Evolutionary conservation across 2,113 vertebrate species (phyloP).

Genomic region (Arothron firmamentum): DNA sequence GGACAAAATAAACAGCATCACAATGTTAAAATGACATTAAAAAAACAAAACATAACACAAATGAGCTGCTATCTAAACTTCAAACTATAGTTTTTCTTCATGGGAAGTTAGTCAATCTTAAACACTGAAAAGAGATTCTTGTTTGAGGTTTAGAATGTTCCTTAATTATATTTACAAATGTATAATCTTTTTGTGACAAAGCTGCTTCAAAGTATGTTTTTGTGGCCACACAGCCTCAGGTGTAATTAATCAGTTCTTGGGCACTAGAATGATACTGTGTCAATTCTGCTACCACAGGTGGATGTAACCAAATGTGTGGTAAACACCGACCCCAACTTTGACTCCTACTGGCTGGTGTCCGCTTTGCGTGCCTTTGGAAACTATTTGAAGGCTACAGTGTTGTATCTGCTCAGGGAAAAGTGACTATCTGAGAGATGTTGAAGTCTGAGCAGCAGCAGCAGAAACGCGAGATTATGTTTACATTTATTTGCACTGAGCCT

Average conservation of each 20-base stretch:
- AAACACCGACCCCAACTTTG: conserved; percentile 83
- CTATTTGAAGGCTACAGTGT: conserved; percentile 86
- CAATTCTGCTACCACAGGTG: conserved; percentile 67
- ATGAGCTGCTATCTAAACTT: conserved; percentile 6
- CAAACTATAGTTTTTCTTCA: background rate
- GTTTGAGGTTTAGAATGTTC: too few relatives aligned
- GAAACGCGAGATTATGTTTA: conserved; percentile 62
- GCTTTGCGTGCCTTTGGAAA: conserved; percentile 82
- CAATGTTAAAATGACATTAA: conserved; percentile 49
- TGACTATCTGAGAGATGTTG: conserved; percentile 64
- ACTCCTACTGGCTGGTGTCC: conserved; percentile 88
- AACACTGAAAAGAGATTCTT: too few relatives aligned
- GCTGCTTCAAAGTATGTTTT: too few relatives aligned
- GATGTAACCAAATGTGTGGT: conserved; percentile 94
- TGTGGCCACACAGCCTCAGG: too few relatives aligned
- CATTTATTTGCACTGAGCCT: conserved; percentile 64
- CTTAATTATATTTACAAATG: too few relatives aligned
- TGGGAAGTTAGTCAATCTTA: background rate
- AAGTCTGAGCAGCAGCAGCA: conserved; percentile 23
- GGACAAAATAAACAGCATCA: conserved; percentile 28
- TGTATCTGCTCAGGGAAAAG: conserved; percentile 88
- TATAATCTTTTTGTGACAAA: too few relatives aligned
- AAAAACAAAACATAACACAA: conserved; percentile 36
- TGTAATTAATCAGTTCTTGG: background rate
- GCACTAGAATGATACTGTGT: background rate